Percentiles rank a stretch among this genome's conserved stretches.
These are phyloP conservation scores for Pseudopodoces humilis DNA, from an alignment of 2,113 vertebrate species.

Conservation along the genomic window DNA sequence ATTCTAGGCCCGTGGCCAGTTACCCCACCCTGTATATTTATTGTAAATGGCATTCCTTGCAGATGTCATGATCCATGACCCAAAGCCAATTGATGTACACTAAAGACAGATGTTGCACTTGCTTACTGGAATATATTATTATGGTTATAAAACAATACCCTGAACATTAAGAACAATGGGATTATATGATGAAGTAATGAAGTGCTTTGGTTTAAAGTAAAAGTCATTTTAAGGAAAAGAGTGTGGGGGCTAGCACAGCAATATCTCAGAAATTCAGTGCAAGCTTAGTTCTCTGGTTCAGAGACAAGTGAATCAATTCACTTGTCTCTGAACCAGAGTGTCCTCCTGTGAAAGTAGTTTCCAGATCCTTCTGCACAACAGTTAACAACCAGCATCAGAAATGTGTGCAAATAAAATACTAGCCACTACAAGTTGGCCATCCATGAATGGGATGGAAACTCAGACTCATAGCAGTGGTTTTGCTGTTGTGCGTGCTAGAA, in stretches of 20 bases:
- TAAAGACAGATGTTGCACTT: neutral
- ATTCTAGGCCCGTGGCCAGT: neutral
- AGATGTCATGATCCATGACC: neutral
- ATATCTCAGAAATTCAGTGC: neutral
- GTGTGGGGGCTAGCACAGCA: neutral
- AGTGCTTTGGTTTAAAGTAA: neutral
- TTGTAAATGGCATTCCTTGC: conserved; percentile 8
- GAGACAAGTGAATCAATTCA: neutral
- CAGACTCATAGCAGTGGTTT: neutral
- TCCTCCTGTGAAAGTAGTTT: conserved; percentile 6
- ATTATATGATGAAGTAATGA: neutral
- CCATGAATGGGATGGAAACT: neutral
- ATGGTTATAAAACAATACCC: neutral
- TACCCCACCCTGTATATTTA: neutral
- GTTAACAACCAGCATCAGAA: neutral
- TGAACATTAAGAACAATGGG: neutral
- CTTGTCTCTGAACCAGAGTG: neutral
- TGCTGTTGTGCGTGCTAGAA: neutral
- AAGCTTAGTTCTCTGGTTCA: neutral
- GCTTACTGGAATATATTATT: conserved; percentile 14
- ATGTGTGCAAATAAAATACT: neutral
- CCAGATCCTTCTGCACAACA: neutral
- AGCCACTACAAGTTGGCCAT: neutral
- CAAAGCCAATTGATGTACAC: conserved; percentile 12
- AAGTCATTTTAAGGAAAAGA: neutral